Conservation (phyloP, 2,797 vertebrate genomes). For the Falco concolor region DNA sequence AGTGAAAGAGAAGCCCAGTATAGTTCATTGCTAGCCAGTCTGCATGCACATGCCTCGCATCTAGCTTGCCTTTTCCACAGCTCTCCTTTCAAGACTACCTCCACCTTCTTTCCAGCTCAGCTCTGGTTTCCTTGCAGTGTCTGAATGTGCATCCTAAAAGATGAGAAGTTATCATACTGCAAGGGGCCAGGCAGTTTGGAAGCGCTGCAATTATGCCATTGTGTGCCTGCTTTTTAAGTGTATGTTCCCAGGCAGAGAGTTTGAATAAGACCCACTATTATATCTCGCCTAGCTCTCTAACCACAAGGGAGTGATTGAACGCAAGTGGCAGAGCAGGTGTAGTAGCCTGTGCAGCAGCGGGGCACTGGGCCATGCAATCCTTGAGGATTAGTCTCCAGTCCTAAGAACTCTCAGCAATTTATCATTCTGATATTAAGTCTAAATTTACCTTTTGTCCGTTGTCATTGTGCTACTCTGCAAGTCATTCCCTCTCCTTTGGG, state of each 20-base stretch:
- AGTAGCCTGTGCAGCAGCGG: not conserved
- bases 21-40: not conserved
- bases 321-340: not conserved
- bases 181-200: not conserved
- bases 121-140: not conserved
- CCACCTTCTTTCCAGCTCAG: not conserved
- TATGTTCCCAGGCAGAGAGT: not conserved
- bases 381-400: not conserved
- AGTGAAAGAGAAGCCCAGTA: not conserved
- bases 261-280: not conserved
- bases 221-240: not conserved
- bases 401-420: not conserved
- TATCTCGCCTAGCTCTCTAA: not conserved
- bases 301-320: not conserved
- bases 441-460: not conserved
- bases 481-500: not conserved
- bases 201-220: not conserved
- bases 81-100: not conserved
- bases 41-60: not conserved
- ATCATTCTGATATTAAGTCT: not conserved
- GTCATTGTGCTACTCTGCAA: not conserved
- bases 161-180: not conserved
- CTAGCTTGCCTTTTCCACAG: not conserved
- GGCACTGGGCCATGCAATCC: not conserved
- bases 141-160: not conserved